Conservation (phyloP, 1,140 invertebrate genomes). For the Globodera rostochiensis region DNA sequence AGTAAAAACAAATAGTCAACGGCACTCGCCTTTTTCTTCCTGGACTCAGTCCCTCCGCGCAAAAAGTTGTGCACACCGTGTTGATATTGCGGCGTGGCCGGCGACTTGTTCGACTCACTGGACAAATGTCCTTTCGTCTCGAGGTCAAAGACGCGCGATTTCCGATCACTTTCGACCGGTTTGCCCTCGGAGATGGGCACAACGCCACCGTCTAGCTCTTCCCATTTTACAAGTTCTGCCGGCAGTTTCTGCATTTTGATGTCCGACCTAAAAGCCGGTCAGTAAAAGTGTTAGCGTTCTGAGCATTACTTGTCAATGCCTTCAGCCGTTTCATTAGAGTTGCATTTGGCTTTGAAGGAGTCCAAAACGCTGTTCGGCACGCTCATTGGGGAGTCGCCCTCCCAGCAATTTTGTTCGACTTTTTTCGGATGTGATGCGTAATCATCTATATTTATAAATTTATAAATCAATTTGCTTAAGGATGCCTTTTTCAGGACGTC, state of each 20-base stretch:
- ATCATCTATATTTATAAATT: not conserved
- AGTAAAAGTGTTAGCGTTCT: not conserved
- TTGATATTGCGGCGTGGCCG: not conserved
- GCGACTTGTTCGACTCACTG: not conserved
- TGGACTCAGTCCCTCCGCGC: not conserved
- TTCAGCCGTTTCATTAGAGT: not conserved
- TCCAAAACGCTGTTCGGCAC: not conserved
- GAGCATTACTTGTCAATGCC: not conserved
- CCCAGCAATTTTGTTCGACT: not conserved
- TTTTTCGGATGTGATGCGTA: not conserved
- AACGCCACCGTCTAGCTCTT: not conserved
- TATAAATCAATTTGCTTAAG: not conserved
- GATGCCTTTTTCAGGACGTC: too few species aligned
- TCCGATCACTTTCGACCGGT: not conserved
- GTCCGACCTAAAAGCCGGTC: not conserved
- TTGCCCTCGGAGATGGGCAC: not conserved
- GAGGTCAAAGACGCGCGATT: not conserved
- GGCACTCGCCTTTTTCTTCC: constrained; percentile 8
- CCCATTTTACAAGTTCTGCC: constrained; percentile 6
- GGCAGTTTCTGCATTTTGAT: not conserved
- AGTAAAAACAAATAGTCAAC: not conserved
- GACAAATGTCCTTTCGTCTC: not conserved
- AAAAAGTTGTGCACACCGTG: constrained; percentile 23
- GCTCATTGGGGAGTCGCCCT: not conserved
- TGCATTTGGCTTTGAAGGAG: not conserved